Evolutionary conservation across 1,140 invertebrate genomes (phyloP).

Genomic region (Heliconius melpomene): DNA sequence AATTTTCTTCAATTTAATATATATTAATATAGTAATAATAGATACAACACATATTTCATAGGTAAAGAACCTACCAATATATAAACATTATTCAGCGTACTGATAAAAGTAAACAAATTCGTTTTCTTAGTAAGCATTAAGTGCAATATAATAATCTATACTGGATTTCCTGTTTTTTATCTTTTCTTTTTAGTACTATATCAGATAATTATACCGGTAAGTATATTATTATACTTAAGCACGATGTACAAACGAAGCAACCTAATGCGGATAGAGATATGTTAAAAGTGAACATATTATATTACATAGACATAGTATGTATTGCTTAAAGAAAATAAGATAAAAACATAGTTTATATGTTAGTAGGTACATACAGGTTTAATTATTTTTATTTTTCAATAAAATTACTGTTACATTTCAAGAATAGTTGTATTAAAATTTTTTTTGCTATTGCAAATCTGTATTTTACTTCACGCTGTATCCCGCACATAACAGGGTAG

Average conservation of each 20-base stretch:
- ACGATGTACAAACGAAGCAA: neutral
- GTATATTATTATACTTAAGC: neutral
- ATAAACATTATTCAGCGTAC: neutral
- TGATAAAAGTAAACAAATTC: neutral
- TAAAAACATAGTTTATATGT: too few species aligned
- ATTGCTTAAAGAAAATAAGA: too few species aligned
- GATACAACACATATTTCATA: neutral
- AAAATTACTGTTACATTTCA: too few species aligned
- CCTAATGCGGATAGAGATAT: neutral
- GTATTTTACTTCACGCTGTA: too few species aligned
- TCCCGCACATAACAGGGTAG: too few species aligned
- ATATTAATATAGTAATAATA: too few species aligned
- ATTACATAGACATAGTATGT: neutral
- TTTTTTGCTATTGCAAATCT: too few species aligned
- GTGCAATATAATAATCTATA: neutral
- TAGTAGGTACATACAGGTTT: too few species aligned
- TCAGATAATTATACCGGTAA: neutral
- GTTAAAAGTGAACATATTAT: neutral
- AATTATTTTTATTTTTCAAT: too few species aligned
- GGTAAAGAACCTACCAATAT: neutral
- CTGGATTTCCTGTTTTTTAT: neutral
- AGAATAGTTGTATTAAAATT: too few species aligned
- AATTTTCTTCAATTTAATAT: neutral
- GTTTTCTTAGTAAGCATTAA: neutral
- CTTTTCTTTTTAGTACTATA: neutral